A percentile compares a stretch with the other conserved stretches of the same genome.
Conservation (phyloP, 2,113 vertebrate genomes). For the Coptodon bakossiorum region DNA sequence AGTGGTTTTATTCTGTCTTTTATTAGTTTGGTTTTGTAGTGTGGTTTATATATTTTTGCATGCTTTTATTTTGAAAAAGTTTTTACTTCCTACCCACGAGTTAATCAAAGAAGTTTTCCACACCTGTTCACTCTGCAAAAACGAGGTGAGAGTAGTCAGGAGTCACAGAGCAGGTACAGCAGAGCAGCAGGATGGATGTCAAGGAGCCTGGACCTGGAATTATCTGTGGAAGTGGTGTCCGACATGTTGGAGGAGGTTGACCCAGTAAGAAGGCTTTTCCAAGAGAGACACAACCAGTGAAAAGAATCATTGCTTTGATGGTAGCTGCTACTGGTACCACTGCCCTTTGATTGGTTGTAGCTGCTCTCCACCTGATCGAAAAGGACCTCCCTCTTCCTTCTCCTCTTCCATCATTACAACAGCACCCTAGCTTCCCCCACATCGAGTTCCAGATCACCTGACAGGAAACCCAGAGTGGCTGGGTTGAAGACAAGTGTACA, state of each 20-base stretch:
- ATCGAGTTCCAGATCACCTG: neutral
- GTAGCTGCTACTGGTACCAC: neutral
- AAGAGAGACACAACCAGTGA: neutral
- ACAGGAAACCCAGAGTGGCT: neutral
- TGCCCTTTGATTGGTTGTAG: neutral
- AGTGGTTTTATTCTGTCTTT: neutral
- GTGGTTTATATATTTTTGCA: neutral
- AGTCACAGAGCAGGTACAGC: neutral
- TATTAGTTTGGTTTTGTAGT: neutral
- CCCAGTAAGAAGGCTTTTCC: neutral
- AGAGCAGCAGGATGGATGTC: neutral
- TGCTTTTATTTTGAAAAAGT: neutral
- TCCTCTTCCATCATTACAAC: neutral
- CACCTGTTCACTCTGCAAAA: neutral
- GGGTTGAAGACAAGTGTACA: neutral
- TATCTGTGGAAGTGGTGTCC: neutral
- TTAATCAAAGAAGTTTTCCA: neutral
- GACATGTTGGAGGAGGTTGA: neutral
- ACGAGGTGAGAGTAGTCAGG: neutral
- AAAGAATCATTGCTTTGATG: neutral
- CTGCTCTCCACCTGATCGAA: neutral
- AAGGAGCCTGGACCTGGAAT: neutral
- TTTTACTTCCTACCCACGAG: neutral
- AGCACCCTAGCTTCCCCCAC: neutral
- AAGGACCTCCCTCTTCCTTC: neutral